Conservation (phyloP, 1,140 invertebrate species). For the Drosophila orosa region DNA sequence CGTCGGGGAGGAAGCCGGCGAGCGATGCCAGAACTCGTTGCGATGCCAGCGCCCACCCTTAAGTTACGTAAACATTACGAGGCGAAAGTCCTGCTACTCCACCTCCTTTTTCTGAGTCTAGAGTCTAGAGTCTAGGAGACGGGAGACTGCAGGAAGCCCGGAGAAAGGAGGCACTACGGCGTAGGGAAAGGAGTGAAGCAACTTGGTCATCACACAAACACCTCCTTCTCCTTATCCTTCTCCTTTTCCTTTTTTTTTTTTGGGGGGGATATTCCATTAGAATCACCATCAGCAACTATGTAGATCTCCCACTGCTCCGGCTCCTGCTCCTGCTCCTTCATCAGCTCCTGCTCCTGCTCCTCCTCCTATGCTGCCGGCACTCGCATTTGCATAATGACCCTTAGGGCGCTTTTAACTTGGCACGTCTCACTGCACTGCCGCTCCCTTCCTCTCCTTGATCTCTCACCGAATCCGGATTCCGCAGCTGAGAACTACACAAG, state of each 20-base stretch:
- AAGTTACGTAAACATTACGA: constrained; percentile 7
- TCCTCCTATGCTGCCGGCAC: background rate
- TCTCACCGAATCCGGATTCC: constrained; percentile 4
- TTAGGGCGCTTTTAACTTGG: constrained; percentile 71
- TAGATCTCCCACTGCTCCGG: constrained; percentile 3
- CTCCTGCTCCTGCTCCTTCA: background rate
- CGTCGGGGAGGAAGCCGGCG: background rate
- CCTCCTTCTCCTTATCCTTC: background rate
- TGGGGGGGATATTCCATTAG: background rate
- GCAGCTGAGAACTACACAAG: constrained; percentile 20
- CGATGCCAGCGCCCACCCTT: constrained; percentile 34
- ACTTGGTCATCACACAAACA: too few species aligned
- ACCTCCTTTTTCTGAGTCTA: background rate
- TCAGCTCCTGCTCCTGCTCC: background rate
- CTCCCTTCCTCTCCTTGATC: background rate
- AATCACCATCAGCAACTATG: background rate
- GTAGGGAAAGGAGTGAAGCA: background rate
- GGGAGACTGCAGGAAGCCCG: too few species aligned
- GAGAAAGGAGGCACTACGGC: background rate
- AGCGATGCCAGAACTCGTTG: background rate
- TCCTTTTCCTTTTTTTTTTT: too few species aligned
- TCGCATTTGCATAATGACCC: constrained; percentile 62
- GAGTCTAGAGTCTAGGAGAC: constrained; percentile 6
- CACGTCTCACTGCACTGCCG: constrained; percentile 68
- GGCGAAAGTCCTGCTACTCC: constrained; percentile 5